phyloP scores from a whole-genome alignment of 2,113 vertebrate genomes.

The Perca fluviatilis region DNA sequence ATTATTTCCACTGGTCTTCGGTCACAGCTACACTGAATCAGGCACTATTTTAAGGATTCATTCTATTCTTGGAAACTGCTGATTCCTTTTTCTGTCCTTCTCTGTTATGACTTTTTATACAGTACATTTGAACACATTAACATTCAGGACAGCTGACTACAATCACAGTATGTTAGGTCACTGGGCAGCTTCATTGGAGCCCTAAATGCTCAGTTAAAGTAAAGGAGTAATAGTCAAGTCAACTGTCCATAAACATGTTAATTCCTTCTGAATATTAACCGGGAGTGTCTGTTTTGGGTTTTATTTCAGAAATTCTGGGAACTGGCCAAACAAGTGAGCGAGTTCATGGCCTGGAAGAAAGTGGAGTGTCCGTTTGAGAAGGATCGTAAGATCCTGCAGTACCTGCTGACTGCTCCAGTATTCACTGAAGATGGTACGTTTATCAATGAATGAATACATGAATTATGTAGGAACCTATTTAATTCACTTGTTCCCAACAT shows the following conservation, averaged over 20 bases:
- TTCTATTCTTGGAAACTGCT: constrained; percentile 2
- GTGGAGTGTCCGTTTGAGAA: constrained; percentile 96
- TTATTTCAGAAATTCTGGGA: constrained; percentile 95
- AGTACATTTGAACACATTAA: background rate
- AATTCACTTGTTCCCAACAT: too few species aligned
- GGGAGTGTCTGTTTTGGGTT: background rate
- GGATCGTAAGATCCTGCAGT: constrained; percentile 92
- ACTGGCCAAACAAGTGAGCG: constrained; percentile 93
- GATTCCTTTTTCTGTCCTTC: background rate
- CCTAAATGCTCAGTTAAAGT: background rate
- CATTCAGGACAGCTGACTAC: background rate
- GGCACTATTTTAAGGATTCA: constrained; percentile 12
- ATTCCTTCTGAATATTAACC: background rate
- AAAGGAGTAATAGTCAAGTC: background rate
- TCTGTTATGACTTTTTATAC: background rate
- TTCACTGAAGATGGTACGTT: constrained; percentile 93
- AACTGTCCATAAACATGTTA: background rate
- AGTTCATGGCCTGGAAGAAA: constrained; percentile 96
- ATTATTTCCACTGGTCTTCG: constrained; percentile 28
- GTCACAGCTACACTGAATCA: constrained; percentile 16
- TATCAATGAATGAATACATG: background rate
- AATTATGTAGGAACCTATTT: background rate
- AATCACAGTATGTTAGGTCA: background rate
- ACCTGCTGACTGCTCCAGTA: constrained; percentile 91
- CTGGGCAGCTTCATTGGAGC: background rate